phyloP scores from a whole-genome alignment of 2,113 vertebrate genomes.

The Melospiza melodia region DNA sequence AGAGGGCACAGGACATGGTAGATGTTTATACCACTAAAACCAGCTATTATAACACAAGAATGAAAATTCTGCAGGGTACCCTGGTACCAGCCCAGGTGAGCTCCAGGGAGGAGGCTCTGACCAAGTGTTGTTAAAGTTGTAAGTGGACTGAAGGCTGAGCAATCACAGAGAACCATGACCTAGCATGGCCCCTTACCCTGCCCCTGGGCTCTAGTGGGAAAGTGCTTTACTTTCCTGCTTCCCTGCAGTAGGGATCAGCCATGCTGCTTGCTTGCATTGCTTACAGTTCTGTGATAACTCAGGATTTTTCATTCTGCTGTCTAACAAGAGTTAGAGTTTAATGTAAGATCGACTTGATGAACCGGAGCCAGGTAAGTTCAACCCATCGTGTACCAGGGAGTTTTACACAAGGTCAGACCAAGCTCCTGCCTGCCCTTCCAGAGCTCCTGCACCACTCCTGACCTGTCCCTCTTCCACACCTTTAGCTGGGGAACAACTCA shows the following conservation, averaged over 20 bases:
- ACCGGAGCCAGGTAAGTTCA: neutral
- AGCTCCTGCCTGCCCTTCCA: neutral
- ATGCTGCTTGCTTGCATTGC: neutral
- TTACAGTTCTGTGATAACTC: neutral
- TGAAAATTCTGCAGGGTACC: neutral
- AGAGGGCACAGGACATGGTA: neutral
- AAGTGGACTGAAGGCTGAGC: neutral
- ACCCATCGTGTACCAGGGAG: neutral
- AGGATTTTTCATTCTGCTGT: neutral
- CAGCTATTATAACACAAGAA: neutral
- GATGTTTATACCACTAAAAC: neutral
- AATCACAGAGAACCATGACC: rapidly evolving
- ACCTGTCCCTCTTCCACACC: neutral
- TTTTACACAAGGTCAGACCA: neutral
- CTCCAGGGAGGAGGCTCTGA: neutral
- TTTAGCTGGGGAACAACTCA: neutral
- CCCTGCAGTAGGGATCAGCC: neutral
- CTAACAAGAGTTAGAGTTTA: neutral
- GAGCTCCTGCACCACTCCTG: neutral
- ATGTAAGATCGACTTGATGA: neutral
- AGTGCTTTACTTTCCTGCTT: neutral
- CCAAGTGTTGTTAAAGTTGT: rapidly evolving
- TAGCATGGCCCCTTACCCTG: neutral
- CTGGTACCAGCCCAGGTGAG: rapidly evolving
- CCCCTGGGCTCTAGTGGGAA: neutral